A percentile compares a stretch with the other conserved stretches of the same genome.
phyloP scores from a whole-genome alignment of 1,140 invertebrate genomes.

The Brachionus rubens region DNA sequence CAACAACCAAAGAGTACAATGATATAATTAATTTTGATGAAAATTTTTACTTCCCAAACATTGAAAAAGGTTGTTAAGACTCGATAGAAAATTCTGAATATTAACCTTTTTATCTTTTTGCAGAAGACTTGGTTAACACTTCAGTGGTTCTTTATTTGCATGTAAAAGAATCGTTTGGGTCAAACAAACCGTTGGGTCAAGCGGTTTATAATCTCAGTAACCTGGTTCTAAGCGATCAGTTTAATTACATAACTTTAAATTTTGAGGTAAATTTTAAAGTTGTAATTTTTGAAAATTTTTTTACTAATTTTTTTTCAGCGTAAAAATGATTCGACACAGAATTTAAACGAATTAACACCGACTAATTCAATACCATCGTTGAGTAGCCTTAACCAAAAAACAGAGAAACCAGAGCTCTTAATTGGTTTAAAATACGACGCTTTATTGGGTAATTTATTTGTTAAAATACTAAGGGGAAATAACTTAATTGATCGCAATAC shows the following conservation, averaged over 20 bases:
- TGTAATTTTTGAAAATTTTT: background rate
- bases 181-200: background rate
- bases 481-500: constrained; percentile 31
- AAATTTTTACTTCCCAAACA: constrained; percentile 45
- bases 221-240: background rate
- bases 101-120: background rate
- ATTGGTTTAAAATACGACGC: constrained; percentile 37
- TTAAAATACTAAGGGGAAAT: constrained; percentile 1
- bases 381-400: background rate
- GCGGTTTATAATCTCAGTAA: background rate
- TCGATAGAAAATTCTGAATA: background rate
- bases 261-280: background rate
- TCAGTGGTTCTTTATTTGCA: background rate
- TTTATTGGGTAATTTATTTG: constrained; percentile 26
- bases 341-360: constrained; percentile 4
- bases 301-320: background rate
- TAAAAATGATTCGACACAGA: constrained; percentile 39
- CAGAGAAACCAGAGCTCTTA: background rate
- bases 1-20: constrained; percentile 31
- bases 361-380: constrained; percentile 6
- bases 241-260: constrained; percentile 25
- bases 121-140: background rate
- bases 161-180: constrained; percentile 39
- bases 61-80: background rate
- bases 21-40: constrained; percentile 38